These are phyloP conservation scores for Parnassius mnemosyne DNA, from an alignment of 2,888 invertebrate genomes.

Conservation along the genomic window DNA sequence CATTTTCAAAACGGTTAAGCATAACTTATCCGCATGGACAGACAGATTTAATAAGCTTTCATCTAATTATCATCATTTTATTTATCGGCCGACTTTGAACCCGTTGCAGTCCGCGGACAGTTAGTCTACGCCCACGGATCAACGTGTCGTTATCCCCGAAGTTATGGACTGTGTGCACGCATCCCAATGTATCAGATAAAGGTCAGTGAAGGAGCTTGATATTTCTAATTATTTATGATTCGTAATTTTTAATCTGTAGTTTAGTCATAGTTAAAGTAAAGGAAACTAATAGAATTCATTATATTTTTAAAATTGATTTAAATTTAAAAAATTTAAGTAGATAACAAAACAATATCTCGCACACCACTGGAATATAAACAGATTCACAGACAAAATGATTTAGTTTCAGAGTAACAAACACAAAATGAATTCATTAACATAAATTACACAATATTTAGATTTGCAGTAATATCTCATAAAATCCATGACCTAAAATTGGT, in stretches of 20 bases:
- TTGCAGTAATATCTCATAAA: background rate
- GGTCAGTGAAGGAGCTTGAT: slow-evolving; percentile 30
- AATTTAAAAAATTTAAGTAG: no score
- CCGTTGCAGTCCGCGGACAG: slow-evolving; percentile 43
- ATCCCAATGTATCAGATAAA: slow-evolving; percentile 34
- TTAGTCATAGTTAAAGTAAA: no score
- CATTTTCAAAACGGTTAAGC: background rate
- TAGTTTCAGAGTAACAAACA: no score
- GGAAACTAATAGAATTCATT: no score
- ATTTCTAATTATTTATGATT: no score
- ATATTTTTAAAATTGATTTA: no score
- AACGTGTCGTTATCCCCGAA: slow-evolving; percentile 43
- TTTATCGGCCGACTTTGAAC: slow-evolving; percentile 32
- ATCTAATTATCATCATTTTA: slow-evolving; percentile 19
- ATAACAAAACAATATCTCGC: no score
- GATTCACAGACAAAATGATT: no score
- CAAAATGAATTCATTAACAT: no score
- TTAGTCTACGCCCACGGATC: slow-evolving; percentile 45
- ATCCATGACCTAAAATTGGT: slow-evolving; percentile 10
- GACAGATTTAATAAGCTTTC: slow-evolving; percentile 8
- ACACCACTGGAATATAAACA: no score
- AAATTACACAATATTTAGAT: no score
- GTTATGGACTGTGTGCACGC: slow-evolving; percentile 48
- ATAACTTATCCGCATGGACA: background rate
- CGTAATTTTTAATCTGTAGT: no score